Evolutionary conservation across 1,140 invertebrate genomes (phyloP), one percentile per base, ranked within the genome.

Genomic region (Proctacanthus coquilletti): DNA sequence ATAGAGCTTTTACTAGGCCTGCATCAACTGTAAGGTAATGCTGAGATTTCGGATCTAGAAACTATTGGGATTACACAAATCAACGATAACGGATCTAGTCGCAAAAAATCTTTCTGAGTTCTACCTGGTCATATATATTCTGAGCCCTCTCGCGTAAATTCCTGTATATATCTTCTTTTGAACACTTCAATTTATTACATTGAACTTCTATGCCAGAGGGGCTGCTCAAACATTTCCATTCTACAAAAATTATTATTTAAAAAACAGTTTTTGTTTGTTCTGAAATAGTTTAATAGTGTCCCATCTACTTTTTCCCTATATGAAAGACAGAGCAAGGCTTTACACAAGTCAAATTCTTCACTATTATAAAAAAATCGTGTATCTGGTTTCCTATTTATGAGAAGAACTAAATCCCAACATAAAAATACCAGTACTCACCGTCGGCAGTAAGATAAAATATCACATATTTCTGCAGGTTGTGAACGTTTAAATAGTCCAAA

Each of bases 381-480:
- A n/a, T n/a, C n/a, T n/a, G n/a, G n/a, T n/a, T n/a, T n/a, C n/a
- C n/a, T n/a, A n/a, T n/a, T n/a, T n/a, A n/a, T n/a, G n/a, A n/a
- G n/a, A n/a, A n/a, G n/a, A n/a, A n/a, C n/a, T n/a, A n/a, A n/a
- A n/a, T n/a, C n/a, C n/a, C n/a, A n/a, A n/a, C n/a, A n/a, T n/a
- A n/a, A 8, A 8, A 25, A 25, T 8, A 25, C 6, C n/a, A 25
- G n/a, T 6, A 32, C 30, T 32, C 19, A 39, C 38, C 38, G 21
- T 42, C 15, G 13, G 40, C 40, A 11, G 19, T 18, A 10, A 36
- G 29, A 34, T 42, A 42, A 18, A 42, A 42, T 19, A 42, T 38
- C 15, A 42, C 40, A 38, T 42, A 42, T 25, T 38, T 37, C 29
- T 42, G 40, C 5, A 38, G 20, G 34, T 42, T 42, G 8, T 34